Evolutionary conservation across 1,140 invertebrate genomes (phyloP), one percentile per base, ranked within the genome.

Genomic region (Ceratosolen fusciceps): DNA sequence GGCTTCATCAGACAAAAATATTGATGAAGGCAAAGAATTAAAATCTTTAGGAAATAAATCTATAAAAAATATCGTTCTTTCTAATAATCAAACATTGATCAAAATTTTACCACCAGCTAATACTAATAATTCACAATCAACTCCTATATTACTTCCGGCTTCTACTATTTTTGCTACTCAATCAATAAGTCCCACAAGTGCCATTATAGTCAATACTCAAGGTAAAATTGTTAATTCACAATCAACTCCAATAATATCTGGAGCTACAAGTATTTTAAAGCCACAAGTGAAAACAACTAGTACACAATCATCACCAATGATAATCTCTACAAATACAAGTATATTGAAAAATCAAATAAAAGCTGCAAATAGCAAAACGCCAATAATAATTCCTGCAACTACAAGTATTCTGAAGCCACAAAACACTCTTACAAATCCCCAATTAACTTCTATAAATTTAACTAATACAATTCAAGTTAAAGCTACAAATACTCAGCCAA

Each of bases 331-430:
- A 34, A 71, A 71, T 67, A 24, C 73, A 21, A 75, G 34, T 49
- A 75, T 77, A 43, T 39, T 77, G 8, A 62, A 75, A 77, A 68
- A 60, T 60, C 76, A 77, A 65, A 62, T 78, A 47, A 72, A 65
- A 73, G 29, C 39, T 34, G 39, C 70, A 9, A 73, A 65, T 29
- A 78, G 39, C 52, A 56, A 73, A 78, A 62, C 68, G 37, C 77
- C 77, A 73, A 73, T 72, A 72, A 73, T 73, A 12, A 73, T 72
- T 62, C 70, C 68, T 52, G 56, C 39, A 52, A 34, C 47, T 24
- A 65, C 54, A 9, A 73, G 43, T 65, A 65, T 78, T 65, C 52
- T 65, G n/a, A 78, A 78, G 39, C 5, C 68, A 52, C 54, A 78
- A 37, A 24, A 73, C 16, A 19, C 60, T 65, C 47, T 1, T 49